Base-by-base conservation (phyloP, 2,797 vertebrate genomes). In the Spondyliosoma cantharus region DNA sequence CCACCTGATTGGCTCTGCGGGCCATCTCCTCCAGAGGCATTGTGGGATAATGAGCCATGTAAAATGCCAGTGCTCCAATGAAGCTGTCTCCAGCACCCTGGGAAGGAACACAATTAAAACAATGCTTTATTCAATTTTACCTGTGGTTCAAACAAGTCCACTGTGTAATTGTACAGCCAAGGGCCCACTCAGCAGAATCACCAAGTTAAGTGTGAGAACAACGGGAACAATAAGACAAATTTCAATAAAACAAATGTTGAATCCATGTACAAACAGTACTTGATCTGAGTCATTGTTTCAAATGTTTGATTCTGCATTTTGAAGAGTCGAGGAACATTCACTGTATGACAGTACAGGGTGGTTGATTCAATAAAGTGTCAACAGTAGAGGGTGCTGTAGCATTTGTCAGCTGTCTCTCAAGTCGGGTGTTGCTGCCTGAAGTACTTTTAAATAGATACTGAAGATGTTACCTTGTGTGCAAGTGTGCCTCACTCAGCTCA, bases 21-120 rank as follows among this genome's bases (percentile, higher is more conserved):
- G 96, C 94, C 95, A 97, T 97, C 91, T 99, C 97, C 87, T 97
- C 96, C 91, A 97, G 84, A 72, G 95, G 74, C 90, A 99, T 84
- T 69, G 86, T 74, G 63, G 98, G 95, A 91, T 96, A 94, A 81
- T 93, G 91, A 82, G 97, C 97, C 91, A 96, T 91, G 94, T 97
- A 99, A 93, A 97, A 99, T 4, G 97, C 97, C 91, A 99, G 75
- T 0, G 98, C 96, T 64, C 98, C 98, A 67, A 99, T 96, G 89
- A 99, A 99, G 90, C 98, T 97, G 94, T 99, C 98, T 27, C 98
- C 98, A 61, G 98, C 98, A 2, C 98, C 98, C 98, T 99, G 91
- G 3, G 79, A 42, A 78, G 45, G 89, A 80, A 87, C 67, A 45
- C 64, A 24, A 78, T 68, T 37, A 73, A 43, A 57, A 69, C 60